Conservation (phyloP, 2,113 vertebrate genomes). For the Maccullochella peelii region DNA sequence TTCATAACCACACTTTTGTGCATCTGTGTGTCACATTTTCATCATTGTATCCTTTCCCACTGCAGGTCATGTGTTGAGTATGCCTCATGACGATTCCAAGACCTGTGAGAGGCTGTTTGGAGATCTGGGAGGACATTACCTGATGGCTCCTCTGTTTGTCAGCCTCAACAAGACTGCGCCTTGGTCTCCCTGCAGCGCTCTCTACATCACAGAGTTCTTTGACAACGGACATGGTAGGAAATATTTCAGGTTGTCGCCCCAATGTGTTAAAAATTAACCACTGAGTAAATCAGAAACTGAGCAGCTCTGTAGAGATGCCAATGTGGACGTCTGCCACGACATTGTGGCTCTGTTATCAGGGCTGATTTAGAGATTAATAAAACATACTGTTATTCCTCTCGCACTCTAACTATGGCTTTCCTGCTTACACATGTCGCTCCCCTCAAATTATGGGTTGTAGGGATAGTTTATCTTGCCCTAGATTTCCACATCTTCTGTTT, state of each 20-base stretch:
- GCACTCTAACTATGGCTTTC: constrained; percentile 47
- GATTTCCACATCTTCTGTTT: constrained; percentile 49
- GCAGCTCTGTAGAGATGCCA: constrained; percentile 24
- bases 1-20: background rate
- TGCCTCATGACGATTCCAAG: constrained; percentile 96
- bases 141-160: constrained; percentile 94
- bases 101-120: constrained; percentile 91
- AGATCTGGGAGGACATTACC: constrained; percentile 86
- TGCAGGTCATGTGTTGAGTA: constrained; percentile 95
- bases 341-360: constrained; percentile 44
- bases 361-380: constrained; percentile 51
- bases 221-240: constrained; percentile 92
- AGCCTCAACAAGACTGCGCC: constrained; percentile 91
- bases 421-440: constrained; percentile 69
- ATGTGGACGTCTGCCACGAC: constrained; percentile 12
- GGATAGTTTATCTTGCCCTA: constrained; percentile 37
- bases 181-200: constrained; percentile 96
- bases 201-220: constrained; percentile 95
- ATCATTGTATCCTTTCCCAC: background rate
- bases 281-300: constrained; percentile 24
- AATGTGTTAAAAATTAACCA: background rate
- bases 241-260: constrained; percentile 38
- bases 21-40: background rate
- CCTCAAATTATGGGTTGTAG: constrained; percentile 68
- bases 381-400: constrained; percentile 44